Percentiles rank a stretch among this genome's conserved stretches.
Evolutionary conservation across 2,113 vertebrate genomes (phyloP).

Genomic region (Seriola rivoliana): DNA sequence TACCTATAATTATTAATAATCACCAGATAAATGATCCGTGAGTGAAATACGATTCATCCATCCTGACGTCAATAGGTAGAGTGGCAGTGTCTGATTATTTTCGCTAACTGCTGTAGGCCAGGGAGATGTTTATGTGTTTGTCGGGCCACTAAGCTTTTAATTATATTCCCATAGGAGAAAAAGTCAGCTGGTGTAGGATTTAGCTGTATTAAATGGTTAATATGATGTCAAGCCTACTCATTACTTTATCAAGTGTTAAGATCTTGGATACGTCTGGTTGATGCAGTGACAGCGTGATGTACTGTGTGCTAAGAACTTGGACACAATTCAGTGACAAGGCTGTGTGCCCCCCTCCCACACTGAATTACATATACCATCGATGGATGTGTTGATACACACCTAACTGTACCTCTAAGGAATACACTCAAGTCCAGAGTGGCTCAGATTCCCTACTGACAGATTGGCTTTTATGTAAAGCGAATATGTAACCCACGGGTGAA

Average conservation of each 20-base stretch:
- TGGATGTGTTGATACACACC: not conserved
- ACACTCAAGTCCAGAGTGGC: too few relatives aligned
- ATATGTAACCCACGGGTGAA: not conserved
- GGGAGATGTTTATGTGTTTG: slow-evolving; percentile 30
- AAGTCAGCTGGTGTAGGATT: slow-evolving; percentile 33
- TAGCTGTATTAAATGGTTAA: slow-evolving; percentile 40
- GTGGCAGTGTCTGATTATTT: not conserved
- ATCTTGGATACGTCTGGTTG: slow-evolving; percentile 12
- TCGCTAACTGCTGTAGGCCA: not conserved
- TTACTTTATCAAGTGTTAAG: slow-evolving; percentile 49
- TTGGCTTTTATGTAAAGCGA: not conserved
- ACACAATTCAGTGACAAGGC: slow-evolving; percentile 5
- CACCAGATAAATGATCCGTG: slow-evolving; percentile 29
- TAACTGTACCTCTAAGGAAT: not conserved
- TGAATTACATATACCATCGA: not conserved
- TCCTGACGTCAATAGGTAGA: slow-evolving; percentile 15
- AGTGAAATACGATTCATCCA: slow-evolving; percentile 19
- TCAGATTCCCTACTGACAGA: too few relatives aligned
- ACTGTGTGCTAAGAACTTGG: not conserved
- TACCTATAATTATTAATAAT: slow-evolving; percentile 54
- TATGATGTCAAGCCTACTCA: slow-evolving; percentile 36
- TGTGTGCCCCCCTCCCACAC: not conserved
- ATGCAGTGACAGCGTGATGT: not conserved
- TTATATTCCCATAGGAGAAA: not conserved
- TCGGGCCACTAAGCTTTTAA: slow-evolving; percentile 17